These are phyloP conservation scores for Perdita meconis DNA, from an alignment of 2,888 invertebrate species.

Conservation along the genomic window DNA sequence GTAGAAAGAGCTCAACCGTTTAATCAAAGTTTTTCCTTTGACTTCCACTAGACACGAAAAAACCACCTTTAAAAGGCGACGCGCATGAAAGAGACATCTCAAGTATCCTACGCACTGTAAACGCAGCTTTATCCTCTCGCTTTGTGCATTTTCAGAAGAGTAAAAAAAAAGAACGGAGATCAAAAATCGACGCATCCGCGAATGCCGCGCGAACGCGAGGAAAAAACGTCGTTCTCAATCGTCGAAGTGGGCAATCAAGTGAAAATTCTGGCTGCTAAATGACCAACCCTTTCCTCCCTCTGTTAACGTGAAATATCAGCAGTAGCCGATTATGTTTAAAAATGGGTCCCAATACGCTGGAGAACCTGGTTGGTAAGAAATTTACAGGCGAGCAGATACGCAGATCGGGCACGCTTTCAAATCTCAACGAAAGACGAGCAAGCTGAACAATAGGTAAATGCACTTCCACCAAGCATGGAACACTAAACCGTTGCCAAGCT, in stretches of 20 bases:
- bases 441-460: conserved; percentile 69
- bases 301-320: conserved; percentile 24
- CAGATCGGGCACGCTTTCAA: conserved; percentile 61
- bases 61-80: too few species aligned
- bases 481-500: conserved; percentile 64
- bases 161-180: too few species aligned
- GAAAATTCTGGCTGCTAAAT: not conserved
- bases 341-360: conserved; percentile 8
- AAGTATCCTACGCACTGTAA: too few species aligned
- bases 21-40: too few species aligned
- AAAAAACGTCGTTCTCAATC: not conserved
- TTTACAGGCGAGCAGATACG: conserved; percentile 59
- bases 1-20: too few species aligned
- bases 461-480: conserved; percentile 62
- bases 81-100: too few species aligned
- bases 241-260: not conserved
- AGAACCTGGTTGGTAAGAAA: conserved; percentile 9
- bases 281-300: too few species aligned
- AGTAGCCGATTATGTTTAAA: conserved; percentile 21
- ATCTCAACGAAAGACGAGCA: conserved; percentile 62
- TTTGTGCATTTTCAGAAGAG: too few species aligned
- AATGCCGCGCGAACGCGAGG: not conserved
- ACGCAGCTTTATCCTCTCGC: too few species aligned
- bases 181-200: not conserved
- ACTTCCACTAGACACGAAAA: too few species aligned